Percentiles rank a stretch among this genome's conserved stretches.
These are phyloP conservation scores for Augochlora pura DNA, from an alignment of 1,140 invertebrate species.

Conservation along the genomic window DNA sequence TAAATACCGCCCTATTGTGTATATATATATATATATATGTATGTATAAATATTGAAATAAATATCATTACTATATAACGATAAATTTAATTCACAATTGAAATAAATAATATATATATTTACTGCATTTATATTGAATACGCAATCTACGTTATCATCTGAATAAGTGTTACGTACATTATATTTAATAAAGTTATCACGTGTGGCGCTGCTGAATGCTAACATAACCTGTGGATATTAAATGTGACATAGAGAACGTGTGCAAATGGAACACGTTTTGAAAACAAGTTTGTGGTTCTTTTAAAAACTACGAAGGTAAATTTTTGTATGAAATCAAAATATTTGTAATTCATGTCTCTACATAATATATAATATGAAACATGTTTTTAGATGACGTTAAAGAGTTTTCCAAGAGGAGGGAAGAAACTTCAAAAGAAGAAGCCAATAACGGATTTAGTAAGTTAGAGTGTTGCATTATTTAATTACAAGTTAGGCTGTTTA, in stretches of 20 bases:
- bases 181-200: not conserved
- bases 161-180: not conserved
- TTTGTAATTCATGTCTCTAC: not conserved
- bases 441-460: slow-evolving; percentile 45
- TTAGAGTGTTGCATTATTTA: slow-evolving; percentile 1
- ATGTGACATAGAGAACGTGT: not conserved
- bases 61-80: too few relatives aligned
- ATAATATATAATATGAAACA: not conserved
- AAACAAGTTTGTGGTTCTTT: not conserved
- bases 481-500: not conserved
- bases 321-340: not conserved
- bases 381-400: slow-evolving; percentile 65
- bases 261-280: not conserved
- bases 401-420: slow-evolving; percentile 68
- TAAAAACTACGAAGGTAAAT: not conserved
- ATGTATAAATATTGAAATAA: not conserved
- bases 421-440: slow-evolving; percentile 49
- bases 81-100: too few relatives aligned
- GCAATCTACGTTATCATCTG: not conserved
- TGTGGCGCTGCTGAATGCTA: not conserved
- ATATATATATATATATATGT: not conserved
- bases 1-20: not conserved
- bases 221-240: slow-evolving; percentile 9
- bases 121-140: not conserved
- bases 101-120: too few relatives aligned